Conservation (phyloP, 2,797 vertebrate species). For the Hydrolagus colliei region DNA sequence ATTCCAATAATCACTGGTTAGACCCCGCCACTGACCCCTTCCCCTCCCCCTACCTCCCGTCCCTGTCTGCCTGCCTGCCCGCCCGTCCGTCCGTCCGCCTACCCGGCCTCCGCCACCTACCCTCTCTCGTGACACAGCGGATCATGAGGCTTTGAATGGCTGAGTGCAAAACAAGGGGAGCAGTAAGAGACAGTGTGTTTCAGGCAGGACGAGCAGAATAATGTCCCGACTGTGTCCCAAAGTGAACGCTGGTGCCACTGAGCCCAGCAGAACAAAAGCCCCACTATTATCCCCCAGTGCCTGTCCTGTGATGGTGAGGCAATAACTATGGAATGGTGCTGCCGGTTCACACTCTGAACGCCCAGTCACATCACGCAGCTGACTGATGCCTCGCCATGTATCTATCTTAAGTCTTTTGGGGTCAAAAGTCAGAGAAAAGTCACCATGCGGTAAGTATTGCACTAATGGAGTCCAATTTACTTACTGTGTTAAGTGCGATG, state of each 20-base stretch:
- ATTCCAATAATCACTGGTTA: neutral
- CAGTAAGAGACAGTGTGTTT: neutral
- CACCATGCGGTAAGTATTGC: neutral
- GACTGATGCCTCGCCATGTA: neutral
- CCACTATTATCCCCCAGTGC: constrained; percentile 5
- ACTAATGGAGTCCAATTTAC: neutral
- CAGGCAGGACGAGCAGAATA: neutral
- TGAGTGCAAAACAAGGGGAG: neutral
- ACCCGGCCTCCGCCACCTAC: neutral
- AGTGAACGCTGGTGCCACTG: neutral
- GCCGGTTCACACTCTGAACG: neutral
- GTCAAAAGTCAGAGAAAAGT: constrained; percentile 13
- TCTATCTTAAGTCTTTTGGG: too few species aligned
- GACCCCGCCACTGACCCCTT: too few species aligned
- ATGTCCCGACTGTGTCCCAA: neutral
- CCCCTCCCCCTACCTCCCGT: too few species aligned
- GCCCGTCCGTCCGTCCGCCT: too few species aligned
- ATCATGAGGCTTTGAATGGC: neutral
- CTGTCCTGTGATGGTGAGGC: neutral
- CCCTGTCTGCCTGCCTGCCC: too few species aligned
- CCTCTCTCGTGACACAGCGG: neutral
- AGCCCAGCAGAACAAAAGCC: constrained; percentile 17
- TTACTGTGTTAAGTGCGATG: neutral
- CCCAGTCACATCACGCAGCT: neutral
- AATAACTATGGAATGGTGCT: constrained; percentile 7